Percentiles rank a stretch among this genome's conserved stretches.
Conservation (phyloP, 2,888 invertebrate genomes). For the Callosobruchus maculatus region DNA sequence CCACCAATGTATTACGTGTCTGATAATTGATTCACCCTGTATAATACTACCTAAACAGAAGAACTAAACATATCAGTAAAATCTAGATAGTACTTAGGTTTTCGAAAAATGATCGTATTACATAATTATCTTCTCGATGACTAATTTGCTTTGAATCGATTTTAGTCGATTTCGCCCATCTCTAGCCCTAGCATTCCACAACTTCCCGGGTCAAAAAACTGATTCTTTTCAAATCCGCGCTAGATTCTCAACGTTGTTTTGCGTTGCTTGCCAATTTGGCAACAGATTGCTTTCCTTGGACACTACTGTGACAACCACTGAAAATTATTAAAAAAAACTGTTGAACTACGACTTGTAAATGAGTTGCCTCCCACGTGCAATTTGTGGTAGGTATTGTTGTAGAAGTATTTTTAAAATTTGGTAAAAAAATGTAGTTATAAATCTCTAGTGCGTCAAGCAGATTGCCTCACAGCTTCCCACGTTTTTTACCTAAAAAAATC, state of each 20-base stretch:
- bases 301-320: neutral
- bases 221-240: neutral
- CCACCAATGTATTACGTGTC: no score
- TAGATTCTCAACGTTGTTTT: slow-evolving; percentile 4
- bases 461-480: no score
- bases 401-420: neutral
- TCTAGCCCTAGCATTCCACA: neutral
- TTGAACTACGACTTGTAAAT: neutral
- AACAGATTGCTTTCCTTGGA: neutral
- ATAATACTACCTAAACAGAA: no score
- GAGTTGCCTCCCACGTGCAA: neutral
- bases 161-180: neutral
- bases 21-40: no score
- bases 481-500: no score
- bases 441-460: neutral
- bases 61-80: no score
- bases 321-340: neutral
- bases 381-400: neutral
- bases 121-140: no score
- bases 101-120: no score
- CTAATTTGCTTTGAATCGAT: no score
- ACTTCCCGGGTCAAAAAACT: slow-evolving; percentile 2
- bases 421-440: neutral
- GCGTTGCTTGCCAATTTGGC: slow-evolving; percentile 4
- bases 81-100: no score